Evolutionary conservation across 23 tunicate genomes (phyloP).

Genomic region (Halocynthia aurantium): DNA sequence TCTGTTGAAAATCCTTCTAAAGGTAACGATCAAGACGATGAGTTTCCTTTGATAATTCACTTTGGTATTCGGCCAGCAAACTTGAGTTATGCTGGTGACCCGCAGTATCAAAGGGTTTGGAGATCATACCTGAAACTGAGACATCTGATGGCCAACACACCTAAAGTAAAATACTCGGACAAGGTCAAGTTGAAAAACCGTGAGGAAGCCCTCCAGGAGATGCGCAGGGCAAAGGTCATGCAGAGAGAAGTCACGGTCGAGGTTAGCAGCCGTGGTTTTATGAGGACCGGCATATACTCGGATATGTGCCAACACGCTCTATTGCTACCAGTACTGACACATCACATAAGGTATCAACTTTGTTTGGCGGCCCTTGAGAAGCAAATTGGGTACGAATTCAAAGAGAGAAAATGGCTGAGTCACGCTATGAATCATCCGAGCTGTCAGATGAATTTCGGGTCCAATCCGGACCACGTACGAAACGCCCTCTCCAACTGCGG

Average conservation of each 20-base stretch:
- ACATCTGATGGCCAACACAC: conserved; percentile 90
- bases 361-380: conserved; percentile 60
- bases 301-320: conserved; percentile 93
- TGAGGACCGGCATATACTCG: conserved; percentile 87
- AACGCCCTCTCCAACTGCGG: conserved; percentile 94
- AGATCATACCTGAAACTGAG: conserved; percentile 75
- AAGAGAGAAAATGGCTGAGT: conserved; percentile 85
- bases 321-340: conserved; percentile 88
- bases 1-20: conserved; percentile 41
- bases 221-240: conserved; percentile 72
- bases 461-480: conserved; percentile 97
- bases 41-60: conserved; percentile 88
- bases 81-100: conserved; percentile 96
- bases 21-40: conserved; percentile 37
- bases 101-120: conserved; percentile 81
- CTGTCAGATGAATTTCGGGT: conserved; percentile 91
- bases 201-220: conserved; percentile 65
- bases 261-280: conserved; percentile 81
- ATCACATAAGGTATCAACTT: conserved; percentile 87
- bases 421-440: conserved; percentile 99
- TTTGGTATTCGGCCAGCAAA: conserved; percentile 97
- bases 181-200: conserved; percentile 56
- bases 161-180: conserved; percentile 66
- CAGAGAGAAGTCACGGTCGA: conserved; percentile 96
- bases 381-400: conserved; percentile 74